Percentiles rank a stretch among this genome's conserved stretches.
Conservation (phyloP, 2,797 vertebrate species). For the Hapalemur alaotrensis region DNA sequence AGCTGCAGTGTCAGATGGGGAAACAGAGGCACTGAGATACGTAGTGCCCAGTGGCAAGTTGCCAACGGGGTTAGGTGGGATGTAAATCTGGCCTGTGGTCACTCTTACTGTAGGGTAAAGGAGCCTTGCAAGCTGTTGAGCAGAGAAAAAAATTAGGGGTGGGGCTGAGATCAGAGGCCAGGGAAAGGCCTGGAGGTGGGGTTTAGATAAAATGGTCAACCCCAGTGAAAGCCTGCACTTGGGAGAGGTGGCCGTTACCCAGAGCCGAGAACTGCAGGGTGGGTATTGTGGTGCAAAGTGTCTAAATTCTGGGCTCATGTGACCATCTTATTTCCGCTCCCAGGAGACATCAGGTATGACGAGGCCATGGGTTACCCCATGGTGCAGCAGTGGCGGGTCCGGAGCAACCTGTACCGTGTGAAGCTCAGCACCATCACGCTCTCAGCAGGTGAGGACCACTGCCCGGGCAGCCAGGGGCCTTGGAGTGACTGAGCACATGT, state of each 20-base stretch:
- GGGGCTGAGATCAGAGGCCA: background rate
- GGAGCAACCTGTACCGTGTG: conserved; percentile 98
- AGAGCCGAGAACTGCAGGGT: background rate
- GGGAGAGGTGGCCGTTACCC: rapidly evolving
- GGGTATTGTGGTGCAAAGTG: rapidly evolving
- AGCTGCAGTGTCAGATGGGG: background rate
- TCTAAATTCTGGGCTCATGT: rapidly evolving
- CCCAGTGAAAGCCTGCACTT: background rate
- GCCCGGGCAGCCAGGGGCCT: rapidly evolving
- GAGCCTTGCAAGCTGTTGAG: background rate
- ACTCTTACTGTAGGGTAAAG: background rate
- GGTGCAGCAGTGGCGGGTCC: conserved; percentile 97
- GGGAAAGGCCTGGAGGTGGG: background rate
- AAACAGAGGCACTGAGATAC: background rate
- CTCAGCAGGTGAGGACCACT: conserved; percentile 90
- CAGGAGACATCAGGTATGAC: conserved; percentile 94
- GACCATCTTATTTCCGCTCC: background rate
- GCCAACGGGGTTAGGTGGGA: background rate
- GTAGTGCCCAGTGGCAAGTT: background rate
- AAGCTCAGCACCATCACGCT: conserved; percentile 97
- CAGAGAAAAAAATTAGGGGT: background rate
- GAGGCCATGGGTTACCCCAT: conserved; percentile 98
- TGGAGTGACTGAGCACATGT: rapidly evolving
- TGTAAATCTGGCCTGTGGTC: background rate
- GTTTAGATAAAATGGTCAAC: background rate